Evolutionary conservation across 2,888 invertebrate species (phyloP).

Genomic region (Hyppa rectilinea): DNA sequence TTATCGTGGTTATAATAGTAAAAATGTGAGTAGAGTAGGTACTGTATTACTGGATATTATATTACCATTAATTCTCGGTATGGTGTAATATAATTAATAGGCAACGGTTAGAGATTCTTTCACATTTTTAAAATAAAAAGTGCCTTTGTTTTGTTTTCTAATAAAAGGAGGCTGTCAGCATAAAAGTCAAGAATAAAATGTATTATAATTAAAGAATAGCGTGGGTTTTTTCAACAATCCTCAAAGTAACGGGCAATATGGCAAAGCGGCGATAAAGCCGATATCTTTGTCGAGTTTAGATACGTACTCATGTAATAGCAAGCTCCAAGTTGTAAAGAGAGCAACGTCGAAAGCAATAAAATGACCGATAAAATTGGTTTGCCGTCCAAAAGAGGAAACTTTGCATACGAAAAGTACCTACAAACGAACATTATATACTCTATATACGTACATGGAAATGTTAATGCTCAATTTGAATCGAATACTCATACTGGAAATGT

Average conservation of each 20-base stretch:
- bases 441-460: conserved; percentile 56
- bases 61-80: conserved; percentile 10
- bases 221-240: conserved; percentile 45
- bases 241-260: conserved; percentile 55
- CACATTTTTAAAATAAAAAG: background rate
- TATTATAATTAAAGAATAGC: conserved; percentile 39
- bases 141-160: background rate
- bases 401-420: conserved; percentile 68
- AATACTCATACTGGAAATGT: conserved; percentile 35
- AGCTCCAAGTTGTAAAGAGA: conserved; percentile 66
- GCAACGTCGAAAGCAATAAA: conserved; percentile 69
- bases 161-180: background rate
- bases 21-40: conserved; percentile 19
- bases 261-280: conserved; percentile 62
- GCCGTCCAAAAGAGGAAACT: conserved; percentile 69
- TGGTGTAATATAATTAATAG: background rate
- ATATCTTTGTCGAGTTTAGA: conserved; percentile 67
- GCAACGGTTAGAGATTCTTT: no score
- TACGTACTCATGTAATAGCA: conserved; percentile 67
- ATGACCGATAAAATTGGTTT: conserved; percentile 70
- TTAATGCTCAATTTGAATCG: conserved; percentile 55
- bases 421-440: conserved; percentile 59
- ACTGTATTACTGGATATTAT: conserved; percentile 32
- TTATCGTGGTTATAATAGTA: conserved; percentile 42
- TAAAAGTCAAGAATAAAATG: background rate